Percentiles rank a stretch among this genome's conserved stretches.
Conservation (phyloP, 2,113 vertebrate species). For the Nettapus auritus region DNA sequence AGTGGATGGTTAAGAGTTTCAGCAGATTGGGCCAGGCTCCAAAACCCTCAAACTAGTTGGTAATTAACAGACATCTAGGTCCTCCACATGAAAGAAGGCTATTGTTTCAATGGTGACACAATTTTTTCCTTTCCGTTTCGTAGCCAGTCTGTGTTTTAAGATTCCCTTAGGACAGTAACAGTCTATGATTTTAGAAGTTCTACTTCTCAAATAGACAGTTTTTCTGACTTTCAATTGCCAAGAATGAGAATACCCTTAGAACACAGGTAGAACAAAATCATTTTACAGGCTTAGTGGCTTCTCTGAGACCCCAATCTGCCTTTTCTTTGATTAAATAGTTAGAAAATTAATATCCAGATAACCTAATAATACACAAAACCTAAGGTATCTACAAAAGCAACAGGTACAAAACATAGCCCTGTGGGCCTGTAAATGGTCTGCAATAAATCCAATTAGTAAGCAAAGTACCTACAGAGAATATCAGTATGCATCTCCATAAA, state of each 20-base stretch:
- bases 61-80: constrained; percentile 68
- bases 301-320: neutral
- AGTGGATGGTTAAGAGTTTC: constrained; percentile 8
- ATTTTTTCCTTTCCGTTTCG: constrained; percentile 45
- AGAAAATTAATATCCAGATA: neutral
- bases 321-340: neutral
- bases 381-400: neutral
- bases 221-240: constrained; percentile 14
- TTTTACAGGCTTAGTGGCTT: neutral
- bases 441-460: neutral
- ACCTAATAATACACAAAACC: neutral
- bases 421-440: neutral
- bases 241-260: neutral
- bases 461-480: neutral
- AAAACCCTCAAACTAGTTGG: constrained; percentile 45
- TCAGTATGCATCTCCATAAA: neutral
- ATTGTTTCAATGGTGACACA: constrained; percentile 61
- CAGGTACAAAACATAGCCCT: neutral
- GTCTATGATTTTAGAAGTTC: neutral
- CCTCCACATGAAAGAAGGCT: constrained; percentile 59
- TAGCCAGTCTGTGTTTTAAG: constrained; percentile 37
- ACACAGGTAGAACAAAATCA: neutral
- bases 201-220: neutral
- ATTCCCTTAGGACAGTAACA: constrained; percentile 29
- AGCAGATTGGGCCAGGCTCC: constrained; percentile 17